Base-by-base conservation (phyloP, 2,113 vertebrate species). In the Carassius carassius region DNA sequence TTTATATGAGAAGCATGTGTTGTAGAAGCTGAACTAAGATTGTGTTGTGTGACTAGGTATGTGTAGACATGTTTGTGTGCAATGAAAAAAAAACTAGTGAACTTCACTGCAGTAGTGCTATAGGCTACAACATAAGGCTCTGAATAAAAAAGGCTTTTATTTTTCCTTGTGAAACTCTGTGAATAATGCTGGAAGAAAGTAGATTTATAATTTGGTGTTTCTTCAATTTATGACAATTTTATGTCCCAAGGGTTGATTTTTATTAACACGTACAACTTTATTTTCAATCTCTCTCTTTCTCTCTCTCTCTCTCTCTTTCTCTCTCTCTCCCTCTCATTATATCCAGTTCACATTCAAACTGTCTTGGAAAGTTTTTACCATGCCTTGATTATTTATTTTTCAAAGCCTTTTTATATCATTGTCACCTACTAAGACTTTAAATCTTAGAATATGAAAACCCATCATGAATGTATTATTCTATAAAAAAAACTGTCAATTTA, bases 1-100 rank as follows among this genome's bases (percentile, higher is more conserved):
- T 85, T 82, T 72, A 63, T 87, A 54, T 73, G 75, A 67, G 21
- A 35, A 63, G n/a, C 37, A 72, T 32, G 25, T 72, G 67, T 47
- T 65, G 58, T 37, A 35, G 37, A 80, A n/a, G 47, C 47, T 17
- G 65, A 72, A 58, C 25, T 54, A 72, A 5, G 32, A 49, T 21
- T 29, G 54, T 51, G 56, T 58, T 67, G 56, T 73, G 29, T n/a
- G 21, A 73, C 49, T 7, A 81, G 23, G 79, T 21, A 54, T 17
- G 54, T 62, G 35, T 9, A 62, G 54, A 37, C 32, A 60, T 32
- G 14, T 76, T 32, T 32, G 23, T 32, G 16, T 54, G 25, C 25
- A 76, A 49, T 19, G 25, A 32, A 72, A 29, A 29, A 70, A 70
- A 70, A 70, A 70, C 69, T 69, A 35, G 14, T 70, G 32, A 37